Base-by-base conservation (phyloP, 2,113 vertebrate genomes). In the Aviceda subcristata region DNA sequence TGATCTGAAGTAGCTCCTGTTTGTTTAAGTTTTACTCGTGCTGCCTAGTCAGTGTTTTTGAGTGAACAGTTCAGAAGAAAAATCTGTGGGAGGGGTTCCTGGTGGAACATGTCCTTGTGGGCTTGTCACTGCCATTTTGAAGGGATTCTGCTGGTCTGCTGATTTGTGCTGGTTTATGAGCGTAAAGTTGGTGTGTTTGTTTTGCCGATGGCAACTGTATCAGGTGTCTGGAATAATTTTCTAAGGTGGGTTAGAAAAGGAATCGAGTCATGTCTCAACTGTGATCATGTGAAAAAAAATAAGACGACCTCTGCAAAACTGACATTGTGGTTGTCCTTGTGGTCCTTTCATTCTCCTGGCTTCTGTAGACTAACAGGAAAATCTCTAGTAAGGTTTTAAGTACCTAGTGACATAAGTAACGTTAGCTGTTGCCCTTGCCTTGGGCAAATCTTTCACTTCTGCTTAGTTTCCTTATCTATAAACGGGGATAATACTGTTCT, bases 201-300 rank as follows among this genome's bases (percentile, higher is more conserved):
- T 91, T 64, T 64, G 67, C 51, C 73, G 43, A 38, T 75, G 73
- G 56, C 56, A 87, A 27, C 36, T 68, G 6, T 11, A 21, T 34
- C 32, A 9, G 14, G 19, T 55, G n/a, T 68, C 43, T 62, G 60
- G 36, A 78, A 32, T 64, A 32, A 53, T 27, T 60, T 72, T 41
- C 30, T 60, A 13, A 43, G 8, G 23, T 41, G 45, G 34, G 9
- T 50, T 91, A 51, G 67, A 76, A 79, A 78, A 92, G 43, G 19
- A 76, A 30, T 59, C 0, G 3, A 74, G 69, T 67, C 0, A 0
- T 68, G 23, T 56, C 20, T 85, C 68, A 82, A 0, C 45, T 84
- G 63, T 48, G 9, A 34, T 87, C 63, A 32, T 2, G 3, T 87
- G 55, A 36, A 50, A 71, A 71, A 60, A 69, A 39, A 16, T 2